These are phyloP conservation scores for Heterodera carotae DNA, from an alignment of 1,140 invertebrate genomes.

Conservation along the genomic window DNA sequence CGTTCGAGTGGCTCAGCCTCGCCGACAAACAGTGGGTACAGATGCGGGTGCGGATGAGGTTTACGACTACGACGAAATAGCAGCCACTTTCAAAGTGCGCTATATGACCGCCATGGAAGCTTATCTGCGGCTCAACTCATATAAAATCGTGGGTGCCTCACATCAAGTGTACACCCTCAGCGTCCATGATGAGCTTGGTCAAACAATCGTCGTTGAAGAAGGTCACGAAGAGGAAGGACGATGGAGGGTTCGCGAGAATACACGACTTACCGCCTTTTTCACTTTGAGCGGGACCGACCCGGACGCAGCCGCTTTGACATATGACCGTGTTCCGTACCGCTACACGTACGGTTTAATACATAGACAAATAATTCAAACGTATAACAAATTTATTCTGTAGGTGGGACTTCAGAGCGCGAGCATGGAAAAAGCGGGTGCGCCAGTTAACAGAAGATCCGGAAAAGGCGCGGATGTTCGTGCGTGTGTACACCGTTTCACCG, in stretches of 20 bases:
- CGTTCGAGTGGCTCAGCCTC: neutral
- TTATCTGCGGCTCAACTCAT: neutral
- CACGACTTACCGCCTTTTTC: neutral
- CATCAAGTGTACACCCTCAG: neutral
- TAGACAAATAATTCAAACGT: neutral
- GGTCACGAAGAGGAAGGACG: neutral
- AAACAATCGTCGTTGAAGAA: neutral
- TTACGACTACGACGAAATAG: slow-evolving; percentile 7
- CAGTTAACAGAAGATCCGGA: neutral
- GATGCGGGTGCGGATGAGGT: neutral
- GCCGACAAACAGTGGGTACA: too few relatives aligned
- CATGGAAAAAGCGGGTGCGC: neutral
- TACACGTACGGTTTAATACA: neutral
- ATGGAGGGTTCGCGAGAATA: neutral
- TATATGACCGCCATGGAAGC: slow-evolving; percentile 4
- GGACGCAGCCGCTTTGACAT: neutral
- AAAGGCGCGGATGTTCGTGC: neutral
- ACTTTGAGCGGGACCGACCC: neutral
- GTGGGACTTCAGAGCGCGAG: neutral
- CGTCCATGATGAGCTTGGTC: neutral
- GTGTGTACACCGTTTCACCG: neutral
- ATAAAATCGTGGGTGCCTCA: neutral
- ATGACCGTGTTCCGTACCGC: neutral
- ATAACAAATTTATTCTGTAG: neutral
- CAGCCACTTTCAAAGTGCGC: neutral